phyloP scores from a whole-genome alignment of 2,797 vertebrate species.

The Agapornis canus region DNA sequence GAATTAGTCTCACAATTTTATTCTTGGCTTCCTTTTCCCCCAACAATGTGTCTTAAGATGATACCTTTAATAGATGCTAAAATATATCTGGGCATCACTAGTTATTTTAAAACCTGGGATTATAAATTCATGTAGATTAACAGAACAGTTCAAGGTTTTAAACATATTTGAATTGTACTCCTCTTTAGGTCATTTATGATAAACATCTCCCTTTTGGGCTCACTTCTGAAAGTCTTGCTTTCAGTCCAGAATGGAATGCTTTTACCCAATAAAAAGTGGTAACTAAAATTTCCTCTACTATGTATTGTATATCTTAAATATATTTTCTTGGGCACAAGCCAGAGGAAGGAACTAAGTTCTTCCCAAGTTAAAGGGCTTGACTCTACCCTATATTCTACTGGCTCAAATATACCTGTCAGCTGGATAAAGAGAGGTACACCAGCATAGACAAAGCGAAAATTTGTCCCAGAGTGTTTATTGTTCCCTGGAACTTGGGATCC shows the following conservation, averaged over 20 bases:
- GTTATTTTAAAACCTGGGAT: not conserved
- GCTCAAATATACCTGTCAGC: not conserved
- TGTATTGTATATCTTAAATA: not conserved
- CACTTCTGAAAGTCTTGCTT: not conserved
- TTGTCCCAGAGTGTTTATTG: not conserved
- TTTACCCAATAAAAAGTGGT: not conserved
- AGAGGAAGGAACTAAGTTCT: not conserved
- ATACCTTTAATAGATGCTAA: not conserved
- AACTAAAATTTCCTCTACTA: not conserved
- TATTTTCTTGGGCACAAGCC: not conserved
- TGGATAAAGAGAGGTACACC: not conserved
- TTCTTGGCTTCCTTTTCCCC: not conserved
- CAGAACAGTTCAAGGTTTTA: not conserved
- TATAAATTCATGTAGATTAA: not conserved
- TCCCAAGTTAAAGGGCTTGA: not conserved
- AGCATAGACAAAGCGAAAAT: not conserved
- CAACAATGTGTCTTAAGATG: not conserved
- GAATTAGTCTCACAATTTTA: conserved; percentile 29
- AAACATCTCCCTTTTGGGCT: not conserved
- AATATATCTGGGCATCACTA: not conserved
- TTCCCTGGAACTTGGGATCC: not conserved
- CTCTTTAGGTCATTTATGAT: not conserved
- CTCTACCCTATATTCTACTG: not conserved
- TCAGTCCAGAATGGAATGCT: not conserved
- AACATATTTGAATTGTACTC: not conserved